Percentiles rank a stretch among this genome's conserved stretches.
Conservation (phyloP, 2,888 invertebrate species). For the Volucella inflata region DNA sequence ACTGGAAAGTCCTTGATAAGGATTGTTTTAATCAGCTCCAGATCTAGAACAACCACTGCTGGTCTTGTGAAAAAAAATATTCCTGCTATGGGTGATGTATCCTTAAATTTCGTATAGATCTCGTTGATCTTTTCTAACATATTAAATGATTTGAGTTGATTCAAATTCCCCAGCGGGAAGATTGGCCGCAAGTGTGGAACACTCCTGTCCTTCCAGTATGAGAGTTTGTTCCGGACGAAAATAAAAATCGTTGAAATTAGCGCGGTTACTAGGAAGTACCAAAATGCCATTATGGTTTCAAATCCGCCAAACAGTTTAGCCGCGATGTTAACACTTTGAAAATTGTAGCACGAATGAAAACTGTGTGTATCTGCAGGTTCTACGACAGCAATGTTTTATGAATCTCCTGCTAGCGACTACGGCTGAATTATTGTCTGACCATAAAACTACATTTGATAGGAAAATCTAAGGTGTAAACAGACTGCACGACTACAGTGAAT, state of each 20-base stretch:
- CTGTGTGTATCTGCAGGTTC: not conserved
- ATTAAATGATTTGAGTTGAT: conserved; percentile 75
- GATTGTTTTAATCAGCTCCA: conserved; percentile 81
- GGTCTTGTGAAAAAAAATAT: conserved; percentile 79
- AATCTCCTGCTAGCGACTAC: no score
- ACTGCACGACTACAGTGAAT: no score
- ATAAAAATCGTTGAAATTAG: conserved; percentile 73
- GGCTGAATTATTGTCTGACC: no score
- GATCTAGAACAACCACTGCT: conserved; percentile 77
- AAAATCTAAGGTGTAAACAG: no score
- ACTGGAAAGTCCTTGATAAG: conserved; percentile 82
- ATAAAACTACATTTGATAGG: no score
- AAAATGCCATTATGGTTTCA: conserved; percentile 73
- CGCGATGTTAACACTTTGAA: not conserved
- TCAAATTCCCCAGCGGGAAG: conserved; percentile 77
- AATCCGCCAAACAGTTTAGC: no score
- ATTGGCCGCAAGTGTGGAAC: conserved; percentile 77
- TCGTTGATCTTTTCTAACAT: conserved; percentile 76
- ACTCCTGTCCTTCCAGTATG: conserved; percentile 78
- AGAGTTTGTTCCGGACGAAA: conserved; percentile 76
- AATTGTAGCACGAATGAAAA: not conserved
- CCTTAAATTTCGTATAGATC: conserved; percentile 78
- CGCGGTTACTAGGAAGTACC: conserved; percentile 70
- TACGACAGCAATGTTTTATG: not conserved
- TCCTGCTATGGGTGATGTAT: conserved; percentile 77